Evolutionary conservation across 2,797 vertebrate genomes (phyloP).

Genomic region (Crax fasciolata): DNA sequence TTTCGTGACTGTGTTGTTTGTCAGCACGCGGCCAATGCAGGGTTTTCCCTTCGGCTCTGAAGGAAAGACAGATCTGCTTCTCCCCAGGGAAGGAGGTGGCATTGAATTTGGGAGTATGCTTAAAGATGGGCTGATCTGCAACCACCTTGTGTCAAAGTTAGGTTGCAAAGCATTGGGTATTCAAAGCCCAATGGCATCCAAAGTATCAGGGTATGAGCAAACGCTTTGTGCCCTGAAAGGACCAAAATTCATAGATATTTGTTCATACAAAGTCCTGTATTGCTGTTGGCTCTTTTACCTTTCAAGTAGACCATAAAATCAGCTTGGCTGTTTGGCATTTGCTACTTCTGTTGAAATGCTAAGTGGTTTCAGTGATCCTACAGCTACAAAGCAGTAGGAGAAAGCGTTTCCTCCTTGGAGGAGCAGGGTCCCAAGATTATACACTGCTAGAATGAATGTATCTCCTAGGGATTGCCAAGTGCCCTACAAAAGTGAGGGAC

Average conservation of each 20-base stretch:
- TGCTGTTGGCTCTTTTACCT: background rate
- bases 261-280: background rate
- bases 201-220: background rate
- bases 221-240: background rate
- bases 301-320: background rate
- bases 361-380: background rate
- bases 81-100: background rate
- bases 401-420: background rate
- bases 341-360: background rate
- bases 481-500: background rate
- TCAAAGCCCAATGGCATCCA: background rate
- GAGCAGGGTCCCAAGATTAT: background rate
- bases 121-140: background rate
- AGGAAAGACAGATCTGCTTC: background rate
- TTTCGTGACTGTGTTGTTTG: background rate
- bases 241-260: background rate
- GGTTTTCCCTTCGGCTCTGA: slow-evolving; percentile 38
- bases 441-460: fast-evolving
- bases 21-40: slow-evolving; percentile 33
- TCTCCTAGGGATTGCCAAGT: background rate
- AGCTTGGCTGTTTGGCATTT: background rate
- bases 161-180: background rate
- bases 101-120: background rate
- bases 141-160: background rate
- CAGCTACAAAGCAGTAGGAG: background rate